phyloP scores from a whole-genome alignment of 1,140 invertebrate species.

The Aphis craccivora region DNA sequence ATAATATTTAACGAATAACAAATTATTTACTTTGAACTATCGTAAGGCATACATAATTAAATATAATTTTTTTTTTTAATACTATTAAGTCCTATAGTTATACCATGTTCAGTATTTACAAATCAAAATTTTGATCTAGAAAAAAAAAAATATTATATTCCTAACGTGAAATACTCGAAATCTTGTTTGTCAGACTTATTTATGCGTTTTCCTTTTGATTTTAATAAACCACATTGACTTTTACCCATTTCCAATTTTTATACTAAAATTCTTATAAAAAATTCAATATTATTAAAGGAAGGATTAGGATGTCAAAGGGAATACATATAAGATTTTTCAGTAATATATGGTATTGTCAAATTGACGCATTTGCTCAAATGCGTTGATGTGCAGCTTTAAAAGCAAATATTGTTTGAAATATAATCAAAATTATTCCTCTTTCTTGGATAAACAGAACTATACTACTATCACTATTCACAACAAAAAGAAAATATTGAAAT shows the following conservation, averaged over 20 bases:
- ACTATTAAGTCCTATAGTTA: slow-evolving; percentile 51
- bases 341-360: not conserved
- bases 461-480: not conserved
- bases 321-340: not conserved
- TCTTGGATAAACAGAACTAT: not conserved
- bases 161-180: slow-evolving; percentile 34
- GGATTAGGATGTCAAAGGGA: not conserved
- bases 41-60: slow-evolving; percentile 41
- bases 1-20: slow-evolving; percentile 38
- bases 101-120: slow-evolving; percentile 58
- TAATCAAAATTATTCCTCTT: not conserved
- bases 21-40: slow-evolving; percentile 50
- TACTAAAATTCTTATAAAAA: not conserved
- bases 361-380: not conserved
- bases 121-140: slow-evolving; percentile 53
- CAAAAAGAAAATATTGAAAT: not conserved
- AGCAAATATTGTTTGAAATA: slow-evolving; percentile 13
- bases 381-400: not conserved
- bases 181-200: slow-evolving; percentile 49
- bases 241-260: not conserved
- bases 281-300: not conserved
- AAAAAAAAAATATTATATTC: slow-evolving; percentile 30
- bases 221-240: slow-evolving; percentile 22
- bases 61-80: slow-evolving; percentile 49
- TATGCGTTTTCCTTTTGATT: slow-evolving; percentile 48